phyloP scores from a whole-genome alignment of 2,888 invertebrate genomes.

The Drosophila anomelani region DNA sequence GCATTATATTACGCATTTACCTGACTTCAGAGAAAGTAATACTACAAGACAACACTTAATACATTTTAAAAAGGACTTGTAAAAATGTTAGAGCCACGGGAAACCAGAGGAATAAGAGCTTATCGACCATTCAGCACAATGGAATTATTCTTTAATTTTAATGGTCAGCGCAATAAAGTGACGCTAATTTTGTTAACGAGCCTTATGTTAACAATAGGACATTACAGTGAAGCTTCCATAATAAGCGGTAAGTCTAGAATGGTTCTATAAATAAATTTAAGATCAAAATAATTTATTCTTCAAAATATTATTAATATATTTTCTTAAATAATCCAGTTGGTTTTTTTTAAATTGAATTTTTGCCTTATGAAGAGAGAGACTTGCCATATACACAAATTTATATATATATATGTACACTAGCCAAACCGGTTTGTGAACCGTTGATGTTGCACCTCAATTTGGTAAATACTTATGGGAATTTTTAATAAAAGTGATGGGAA shows the following conservation, averaged over 20 bases:
- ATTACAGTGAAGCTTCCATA: slow-evolving; percentile 11
- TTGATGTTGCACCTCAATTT: slow-evolving; percentile 2
- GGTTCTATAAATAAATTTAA: neutral
- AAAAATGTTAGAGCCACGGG: slow-evolving; percentile 30
- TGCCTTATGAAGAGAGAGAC: neutral
- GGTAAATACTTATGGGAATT: slow-evolving; percentile 5
- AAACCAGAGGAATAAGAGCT: neutral
- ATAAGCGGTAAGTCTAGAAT: slow-evolving; percentile 14
- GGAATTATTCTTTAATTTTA: neutral
- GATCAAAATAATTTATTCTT: neutral
- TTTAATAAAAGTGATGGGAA: neutral
- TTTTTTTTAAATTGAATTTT: neutral
- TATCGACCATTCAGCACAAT: neutral
- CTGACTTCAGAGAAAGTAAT: neutral
- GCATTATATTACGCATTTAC: neutral
- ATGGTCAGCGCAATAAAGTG: neutral
- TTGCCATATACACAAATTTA: neutral
- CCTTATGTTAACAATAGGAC: slow-evolving; percentile 7
- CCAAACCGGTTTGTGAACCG: slow-evolving; percentile 8
- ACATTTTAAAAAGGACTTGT: slow-evolving; percentile 16
- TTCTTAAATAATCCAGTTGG: neutral
- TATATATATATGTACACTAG: neutral
- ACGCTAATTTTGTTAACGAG: neutral
- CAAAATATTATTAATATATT: neutral
- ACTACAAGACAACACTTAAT: too few relatives aligned